Evolutionary conservation across 2,113 vertebrate genomes (phyloP), one percentile per base, ranked within the genome.

Genomic region (Lathamus discolor): DNA sequence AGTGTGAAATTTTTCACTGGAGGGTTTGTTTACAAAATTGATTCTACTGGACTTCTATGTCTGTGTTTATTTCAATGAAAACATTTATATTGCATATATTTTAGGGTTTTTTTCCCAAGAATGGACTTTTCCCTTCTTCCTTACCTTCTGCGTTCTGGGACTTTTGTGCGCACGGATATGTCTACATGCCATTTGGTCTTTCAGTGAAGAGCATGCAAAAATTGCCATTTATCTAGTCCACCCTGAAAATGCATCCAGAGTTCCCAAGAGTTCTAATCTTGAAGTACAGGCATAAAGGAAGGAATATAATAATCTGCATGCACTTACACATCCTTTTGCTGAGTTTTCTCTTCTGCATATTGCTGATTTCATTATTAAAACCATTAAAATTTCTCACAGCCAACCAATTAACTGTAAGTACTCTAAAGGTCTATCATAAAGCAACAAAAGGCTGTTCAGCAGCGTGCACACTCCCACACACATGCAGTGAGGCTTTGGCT

Each of bases 281-380:
- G 25, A 91, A 82, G 20, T 44, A 61, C 25, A 43, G 28, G 35
- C 74, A 37, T 41, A 76, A 95, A 78, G 61, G 62, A 88, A 92
- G 20, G 64, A 74, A 54, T 62, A 70, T 31, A 81, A 83, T 85
- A 82, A 57, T 59, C 49, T 83, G 51, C 57, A 37, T 83, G 51
- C 48, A 63, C 3, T 82, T 94, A 59, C 63, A 74, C 28, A 69
- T 73, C 74, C 59, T 92, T 96, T 94, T 84, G 66, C 84, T 93
- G 81, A 88, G 52, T 83, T 93, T 95, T 95, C 48, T 85, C 37
- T 90, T 93, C 70, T 90, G 44, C 51, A 35, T 89, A 63, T 80
- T 88, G 79, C 67, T 85, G 72, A 87, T 89, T 94, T 93, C 69
- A 52, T 97, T 90, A 93, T 95, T 93, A 92, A 93, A 92, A 90